phyloP scores from a whole-genome alignment of 2,797 vertebrate species.

The Glyptemys insculpta region DNA sequence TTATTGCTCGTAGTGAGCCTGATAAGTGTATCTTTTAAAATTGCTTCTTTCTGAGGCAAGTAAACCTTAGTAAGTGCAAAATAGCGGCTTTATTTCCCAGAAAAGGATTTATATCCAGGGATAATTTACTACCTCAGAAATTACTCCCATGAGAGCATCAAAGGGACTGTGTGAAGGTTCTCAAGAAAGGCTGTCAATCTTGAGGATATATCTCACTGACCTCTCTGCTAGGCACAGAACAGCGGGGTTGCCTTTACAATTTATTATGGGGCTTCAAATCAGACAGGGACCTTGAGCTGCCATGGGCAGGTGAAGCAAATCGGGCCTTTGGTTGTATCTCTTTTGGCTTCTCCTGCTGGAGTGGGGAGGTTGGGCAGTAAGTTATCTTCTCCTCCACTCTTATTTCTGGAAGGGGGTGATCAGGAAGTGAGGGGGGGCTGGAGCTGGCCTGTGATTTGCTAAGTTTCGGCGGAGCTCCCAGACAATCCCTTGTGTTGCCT shows the following conservation, averaged over 20 bases:
- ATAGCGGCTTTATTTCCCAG: constrained; percentile 17
- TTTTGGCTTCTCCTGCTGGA: constrained; percentile 31
- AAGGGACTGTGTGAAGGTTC: constrained; percentile 9
- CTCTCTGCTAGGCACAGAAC: not conserved
- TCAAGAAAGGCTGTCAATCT: constrained; percentile 32
- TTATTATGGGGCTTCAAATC: constrained; percentile 22
- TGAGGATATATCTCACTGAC: not conserved
- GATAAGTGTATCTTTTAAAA: not conserved
- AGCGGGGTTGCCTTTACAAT: not conserved
- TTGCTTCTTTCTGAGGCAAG: constrained; percentile 12
- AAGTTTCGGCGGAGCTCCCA: constrained; percentile 37
- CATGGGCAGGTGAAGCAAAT: constrained; percentile 29
- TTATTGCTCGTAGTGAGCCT: constrained; percentile 16
- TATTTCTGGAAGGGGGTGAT: constrained; percentile 43
- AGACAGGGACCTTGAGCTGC: not conserved
- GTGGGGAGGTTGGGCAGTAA: not conserved
- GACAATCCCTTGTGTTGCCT: constrained; percentile 59
- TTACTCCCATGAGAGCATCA: constrained; percentile 44
- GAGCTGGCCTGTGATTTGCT: constrained; percentile 48
- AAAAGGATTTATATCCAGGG: constrained; percentile 35
- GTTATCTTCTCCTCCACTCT: not conserved
- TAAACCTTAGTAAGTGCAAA: constrained; percentile 18
- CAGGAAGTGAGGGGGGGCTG: constrained; percentile 41
- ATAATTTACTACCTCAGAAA: constrained; percentile 44
- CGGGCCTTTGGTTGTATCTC: not conserved